These are phyloP conservation scores for Halictus ligatus DNA, from an alignment of 2,888 invertebrate genomes.

Conservation along the genomic window DNA sequence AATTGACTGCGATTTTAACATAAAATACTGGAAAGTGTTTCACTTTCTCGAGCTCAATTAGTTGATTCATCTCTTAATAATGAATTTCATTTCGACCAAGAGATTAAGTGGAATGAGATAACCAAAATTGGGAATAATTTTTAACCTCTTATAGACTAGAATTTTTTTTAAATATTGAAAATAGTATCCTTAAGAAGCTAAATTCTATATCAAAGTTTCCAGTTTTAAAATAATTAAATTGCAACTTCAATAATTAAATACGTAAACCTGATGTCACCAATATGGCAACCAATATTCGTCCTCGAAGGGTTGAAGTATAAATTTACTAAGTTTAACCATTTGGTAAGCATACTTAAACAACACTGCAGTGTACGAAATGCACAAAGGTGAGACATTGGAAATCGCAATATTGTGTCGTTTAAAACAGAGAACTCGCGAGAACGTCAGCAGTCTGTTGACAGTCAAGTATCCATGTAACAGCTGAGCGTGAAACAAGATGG, in stretches of 20 bases:
- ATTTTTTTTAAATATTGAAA: too few species aligned
- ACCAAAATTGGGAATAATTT: neutral
- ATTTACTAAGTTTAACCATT: neutral
- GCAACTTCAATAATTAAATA: neutral
- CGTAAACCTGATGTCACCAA: neutral
- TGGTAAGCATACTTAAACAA: too few species aligned
- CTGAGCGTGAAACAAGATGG: conserved; percentile 73
- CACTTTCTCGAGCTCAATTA: too few species aligned
- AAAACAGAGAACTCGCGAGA: neutral
- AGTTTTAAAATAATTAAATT: neutral
- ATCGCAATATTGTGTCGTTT: neutral
- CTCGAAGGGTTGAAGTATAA: neutral
- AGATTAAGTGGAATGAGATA: too few species aligned
- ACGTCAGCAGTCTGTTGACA: conserved; percentile 70
- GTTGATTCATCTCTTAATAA: too few species aligned
- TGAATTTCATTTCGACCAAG: too few species aligned
- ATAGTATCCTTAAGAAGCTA: too few species aligned
- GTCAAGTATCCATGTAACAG: conserved; percentile 70
- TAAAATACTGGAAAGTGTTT: too few species aligned
- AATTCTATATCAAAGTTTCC: too few species aligned
- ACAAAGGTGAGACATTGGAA: neutral
- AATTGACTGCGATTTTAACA: too few species aligned
- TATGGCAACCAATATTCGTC: neutral
- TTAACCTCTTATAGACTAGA: too few species aligned
- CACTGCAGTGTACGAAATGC: neutral